phyloP scores from a whole-genome alignment of 92 coral and sea anemone species.

The Porites rus region DNA sequence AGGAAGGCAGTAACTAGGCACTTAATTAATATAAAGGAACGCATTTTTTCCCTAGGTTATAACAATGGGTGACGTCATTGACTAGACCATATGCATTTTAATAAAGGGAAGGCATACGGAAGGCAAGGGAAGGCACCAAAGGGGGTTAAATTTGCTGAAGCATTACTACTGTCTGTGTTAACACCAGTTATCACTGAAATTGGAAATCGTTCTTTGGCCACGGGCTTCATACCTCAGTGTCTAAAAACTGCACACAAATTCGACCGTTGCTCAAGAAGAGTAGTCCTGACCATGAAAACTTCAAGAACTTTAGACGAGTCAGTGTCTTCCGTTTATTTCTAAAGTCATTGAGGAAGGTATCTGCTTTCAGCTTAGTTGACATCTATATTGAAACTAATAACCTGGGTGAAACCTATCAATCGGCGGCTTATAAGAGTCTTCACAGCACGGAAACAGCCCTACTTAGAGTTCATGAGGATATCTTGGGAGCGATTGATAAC shows the following conservation, averaged over 20 bases:
- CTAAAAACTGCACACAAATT: not conserved
- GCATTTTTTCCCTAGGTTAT: too few species aligned
- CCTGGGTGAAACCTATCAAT: not conserved
- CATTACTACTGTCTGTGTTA: too few species aligned
- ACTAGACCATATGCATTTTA: too few species aligned
- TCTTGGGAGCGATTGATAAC: constrained; percentile 29
- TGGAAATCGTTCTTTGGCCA: constrained; percentile 2
- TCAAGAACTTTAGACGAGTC: not conserved
- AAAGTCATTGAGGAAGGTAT: not conserved
- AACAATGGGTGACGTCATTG: too few species aligned
- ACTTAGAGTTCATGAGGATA: constrained; percentile 28
- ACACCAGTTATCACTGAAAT: not conserved
- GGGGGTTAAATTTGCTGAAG: too few species aligned
- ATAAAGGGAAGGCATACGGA: too few species aligned
- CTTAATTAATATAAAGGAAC: too few species aligned
- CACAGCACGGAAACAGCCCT: constrained; percentile 3
- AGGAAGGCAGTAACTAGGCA: too few species aligned
- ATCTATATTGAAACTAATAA: not conserved
- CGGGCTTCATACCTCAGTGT: constrained; percentile 4
- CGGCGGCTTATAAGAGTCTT: constrained; percentile 10
- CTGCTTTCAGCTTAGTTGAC: not conserved
- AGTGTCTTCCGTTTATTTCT: constrained; percentile 5
- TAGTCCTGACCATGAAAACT: too few species aligned
- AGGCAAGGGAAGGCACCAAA: too few species aligned
- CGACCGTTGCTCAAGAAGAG: not conserved